Evolutionary conservation across 2,113 vertebrate genomes (phyloP).

Genomic region (Rhinolophus ferrumequinum): DNA sequence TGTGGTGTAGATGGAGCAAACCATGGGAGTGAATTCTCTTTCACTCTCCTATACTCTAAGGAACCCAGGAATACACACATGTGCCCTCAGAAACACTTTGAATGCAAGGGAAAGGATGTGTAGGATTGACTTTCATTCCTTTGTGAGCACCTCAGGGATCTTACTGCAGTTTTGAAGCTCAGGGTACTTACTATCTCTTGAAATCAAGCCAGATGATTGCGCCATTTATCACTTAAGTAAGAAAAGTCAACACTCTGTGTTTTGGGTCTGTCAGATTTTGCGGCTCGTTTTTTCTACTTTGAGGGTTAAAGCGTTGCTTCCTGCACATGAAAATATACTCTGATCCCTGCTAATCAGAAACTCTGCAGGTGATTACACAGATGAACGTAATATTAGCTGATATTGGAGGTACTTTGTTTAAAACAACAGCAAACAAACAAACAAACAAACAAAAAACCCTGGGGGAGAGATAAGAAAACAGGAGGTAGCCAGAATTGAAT

Average conservation of each 20-base stretch:
- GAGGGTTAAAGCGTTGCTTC: constrained; percentile 45
- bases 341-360: neutral
- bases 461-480: neutral
- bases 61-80: neutral
- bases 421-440: neutral
- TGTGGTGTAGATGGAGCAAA: too few relatives aligned
- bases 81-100: neutral
- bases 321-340: constrained; percentile 39
- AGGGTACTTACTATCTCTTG: neutral
- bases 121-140: neutral
- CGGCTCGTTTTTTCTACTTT: constrained; percentile 33
- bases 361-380: neutral
- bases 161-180: neutral
- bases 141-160: neutral
- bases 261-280: neutral
- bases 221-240: neutral
- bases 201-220: neutral
- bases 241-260: neutral
- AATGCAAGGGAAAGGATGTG: neutral
- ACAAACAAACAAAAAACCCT: neutral
- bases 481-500: neutral
- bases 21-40: accelerated
- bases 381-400: constrained; percentile 21
- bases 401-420: neutral
- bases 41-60: neutral